These are phyloP conservation scores for Brachionus plicatilis DNA, from an alignment of 1,140 invertebrate species.

Conservation along the genomic window DNA sequence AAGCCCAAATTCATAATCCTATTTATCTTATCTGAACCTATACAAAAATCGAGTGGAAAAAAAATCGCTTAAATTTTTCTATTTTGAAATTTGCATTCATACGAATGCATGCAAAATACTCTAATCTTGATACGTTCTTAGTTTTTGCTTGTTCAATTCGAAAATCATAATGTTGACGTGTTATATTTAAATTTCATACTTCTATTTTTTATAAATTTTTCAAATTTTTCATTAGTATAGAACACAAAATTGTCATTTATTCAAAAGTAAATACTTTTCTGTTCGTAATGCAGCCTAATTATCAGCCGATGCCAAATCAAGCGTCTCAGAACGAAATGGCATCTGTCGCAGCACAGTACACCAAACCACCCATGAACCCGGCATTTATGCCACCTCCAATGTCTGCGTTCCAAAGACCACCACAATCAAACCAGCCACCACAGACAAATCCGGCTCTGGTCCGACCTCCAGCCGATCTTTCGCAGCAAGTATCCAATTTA, in stretches of 20 bases:
- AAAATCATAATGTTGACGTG: conserved; percentile 38
- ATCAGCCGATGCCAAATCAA: conserved; percentile 1
- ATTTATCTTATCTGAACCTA: neutral
- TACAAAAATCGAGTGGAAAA: neutral
- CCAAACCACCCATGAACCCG: neutral
- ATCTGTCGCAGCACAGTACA: neutral
- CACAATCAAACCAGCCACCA: neutral
- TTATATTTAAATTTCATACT: conserved; percentile 20
- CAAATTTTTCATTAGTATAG: neutral
- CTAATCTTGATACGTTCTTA: neutral
- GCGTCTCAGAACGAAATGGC: neutral
- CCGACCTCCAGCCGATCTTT: neutral
- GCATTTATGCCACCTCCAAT: neutral
- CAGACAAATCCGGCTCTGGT: neutral
- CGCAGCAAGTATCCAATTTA: neutral
- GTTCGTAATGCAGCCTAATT: neutral
- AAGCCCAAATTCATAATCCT: neutral
- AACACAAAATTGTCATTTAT: neutral
- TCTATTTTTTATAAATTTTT: neutral
- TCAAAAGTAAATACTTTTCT: neutral
- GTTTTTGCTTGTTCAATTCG: neutral
- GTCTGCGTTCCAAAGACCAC: conserved; percentile 8
- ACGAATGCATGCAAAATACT: neutral
- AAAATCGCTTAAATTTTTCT: neutral
- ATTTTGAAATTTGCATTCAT: neutral